Base-by-base conservation (phyloP, 2,113 vertebrate genomes). In the Percopsis transmontana region DNA sequence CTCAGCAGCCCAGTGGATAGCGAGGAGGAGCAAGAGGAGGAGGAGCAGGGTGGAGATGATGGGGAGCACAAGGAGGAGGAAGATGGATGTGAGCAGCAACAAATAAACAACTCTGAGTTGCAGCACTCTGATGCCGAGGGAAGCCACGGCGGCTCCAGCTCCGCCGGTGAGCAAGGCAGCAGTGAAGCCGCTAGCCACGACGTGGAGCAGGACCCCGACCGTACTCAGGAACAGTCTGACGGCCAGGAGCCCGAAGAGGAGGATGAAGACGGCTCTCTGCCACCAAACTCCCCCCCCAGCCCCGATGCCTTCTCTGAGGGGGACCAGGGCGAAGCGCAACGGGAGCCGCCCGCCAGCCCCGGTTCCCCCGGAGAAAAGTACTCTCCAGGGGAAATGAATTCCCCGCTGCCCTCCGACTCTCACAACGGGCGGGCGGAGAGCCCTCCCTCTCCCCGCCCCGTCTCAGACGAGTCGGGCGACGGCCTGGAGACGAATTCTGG, bases 11-110 rank as follows among this genome's bases (percentile, higher is more conserved):
- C 88, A 0, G 84, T 87, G 55, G 83, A 71, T 2, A 80, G 81
- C n/a, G 92, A 92, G 72, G 92, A 93, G 15, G 54, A 91, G 76
- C 89, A 81, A 18, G 84, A 88, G 13, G 14, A 20, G 1, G 67
- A 81, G 38, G 54, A 64, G 44, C 68, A 64, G 12, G 54, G 63
- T 1, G 62, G 66, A 0, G 62, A 63, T 14, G 92, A 91, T 72
- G 92, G 93, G 13, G 52, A 91, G 76, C 89, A 80, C 15, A 82
- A 88, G 2, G 86, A 76, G 2, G 78, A 82, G 44, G 78, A 80
- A 4, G 60, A 72, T 14, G 33, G 51, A 23, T 13, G 20, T 10
- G 20, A 76, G 4, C 77, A 86, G 38, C 58, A 39, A 27, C 75
- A 81, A 11, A 14, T 50, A 4, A 64, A 62, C 8, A 62, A 40